Evolutionary conservation across 2,113 vertebrate species (phyloP).

Genomic region (Pterocles burchelli): DNA sequence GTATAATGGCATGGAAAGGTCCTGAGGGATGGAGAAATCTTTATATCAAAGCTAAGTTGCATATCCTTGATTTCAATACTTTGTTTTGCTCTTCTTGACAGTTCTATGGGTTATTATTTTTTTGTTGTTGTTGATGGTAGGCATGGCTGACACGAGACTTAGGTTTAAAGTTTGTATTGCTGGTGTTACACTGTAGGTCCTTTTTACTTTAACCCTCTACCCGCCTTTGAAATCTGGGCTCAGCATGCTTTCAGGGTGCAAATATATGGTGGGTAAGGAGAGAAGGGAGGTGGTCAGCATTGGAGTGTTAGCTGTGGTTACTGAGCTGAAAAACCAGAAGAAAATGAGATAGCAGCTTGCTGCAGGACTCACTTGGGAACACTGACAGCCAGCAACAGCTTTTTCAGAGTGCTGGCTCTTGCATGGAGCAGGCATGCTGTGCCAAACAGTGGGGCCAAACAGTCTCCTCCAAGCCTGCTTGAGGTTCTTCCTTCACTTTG

Average conservation of each 20-base stretch:
- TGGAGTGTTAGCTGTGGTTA: background rate
- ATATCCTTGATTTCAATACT: background rate
- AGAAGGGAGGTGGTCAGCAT: fast-evolving
- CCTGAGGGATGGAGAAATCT: background rate
- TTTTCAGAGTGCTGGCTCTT: background rate
- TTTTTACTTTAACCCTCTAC: background rate
- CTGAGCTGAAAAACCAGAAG: background rate
- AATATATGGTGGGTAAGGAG: background rate
- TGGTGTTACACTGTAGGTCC: background rate
- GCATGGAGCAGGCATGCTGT: fast-evolving
- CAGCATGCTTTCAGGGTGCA: background rate
- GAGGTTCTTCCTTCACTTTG: background rate
- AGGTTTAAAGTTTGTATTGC: background rate
- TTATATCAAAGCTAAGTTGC: background rate
- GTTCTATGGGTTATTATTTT: background rate
- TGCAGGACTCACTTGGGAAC: background rate
- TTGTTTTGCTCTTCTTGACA: background rate
- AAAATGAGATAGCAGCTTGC: background rate
- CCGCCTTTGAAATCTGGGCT: background rate
- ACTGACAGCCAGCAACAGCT: fast-evolving
- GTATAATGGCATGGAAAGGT: background rate
- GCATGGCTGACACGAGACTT: background rate
- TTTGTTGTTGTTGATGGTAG: background rate
- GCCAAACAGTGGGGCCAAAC: background rate
- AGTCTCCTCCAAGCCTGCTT: background rate